A percentile compares a stretch with the other conserved stretches of the same genome.
These are phyloP conservation scores for Pandemis heparana DNA, from an alignment of 2,888 invertebrate species.

Conservation along the genomic window DNA sequence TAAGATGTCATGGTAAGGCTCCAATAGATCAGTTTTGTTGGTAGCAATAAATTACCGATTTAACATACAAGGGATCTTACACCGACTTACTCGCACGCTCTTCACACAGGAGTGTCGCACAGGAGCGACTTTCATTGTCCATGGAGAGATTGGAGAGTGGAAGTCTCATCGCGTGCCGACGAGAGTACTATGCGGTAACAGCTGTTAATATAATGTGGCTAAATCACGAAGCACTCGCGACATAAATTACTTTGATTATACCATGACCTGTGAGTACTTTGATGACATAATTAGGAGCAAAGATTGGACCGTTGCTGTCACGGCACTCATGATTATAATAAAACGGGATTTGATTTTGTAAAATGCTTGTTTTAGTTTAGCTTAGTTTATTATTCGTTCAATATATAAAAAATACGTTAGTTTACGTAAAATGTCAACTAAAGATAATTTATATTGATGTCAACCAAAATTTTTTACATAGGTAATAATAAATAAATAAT, in stretches of 20 bases:
- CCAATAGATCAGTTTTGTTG: too few relatives aligned
- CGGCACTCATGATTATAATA: neutral
- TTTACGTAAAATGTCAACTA: too few relatives aligned
- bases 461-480: too few relatives aligned
- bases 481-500: too few relatives aligned
- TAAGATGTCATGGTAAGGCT: too few relatives aligned
- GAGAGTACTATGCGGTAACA: slow-evolving; percentile 30
- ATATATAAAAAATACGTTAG: too few relatives aligned
- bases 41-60: too few relatives aligned
- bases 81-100: too few relatives aligned
- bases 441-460: too few relatives aligned
- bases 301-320: neutral
- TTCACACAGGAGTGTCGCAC: too few relatives aligned
- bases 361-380: neutral
- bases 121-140: slow-evolving; percentile 42
- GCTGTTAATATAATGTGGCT: slow-evolving; percentile 39
- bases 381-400: neutral
- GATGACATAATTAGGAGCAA: slow-evolving; percentile 13
- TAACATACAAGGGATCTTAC: too few relatives aligned
- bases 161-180: slow-evolving; percentile 48
- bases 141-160: slow-evolving; percentile 37
- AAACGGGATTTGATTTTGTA: neutral
- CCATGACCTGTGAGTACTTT: slow-evolving; percentile 14
- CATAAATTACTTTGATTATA: slow-evolving; percentile 39
- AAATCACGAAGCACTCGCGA: slow-evolving; percentile 33